Conservation (phyloP, 2,797 vertebrate species). For the Schizothorax lantsangensis region DNA sequence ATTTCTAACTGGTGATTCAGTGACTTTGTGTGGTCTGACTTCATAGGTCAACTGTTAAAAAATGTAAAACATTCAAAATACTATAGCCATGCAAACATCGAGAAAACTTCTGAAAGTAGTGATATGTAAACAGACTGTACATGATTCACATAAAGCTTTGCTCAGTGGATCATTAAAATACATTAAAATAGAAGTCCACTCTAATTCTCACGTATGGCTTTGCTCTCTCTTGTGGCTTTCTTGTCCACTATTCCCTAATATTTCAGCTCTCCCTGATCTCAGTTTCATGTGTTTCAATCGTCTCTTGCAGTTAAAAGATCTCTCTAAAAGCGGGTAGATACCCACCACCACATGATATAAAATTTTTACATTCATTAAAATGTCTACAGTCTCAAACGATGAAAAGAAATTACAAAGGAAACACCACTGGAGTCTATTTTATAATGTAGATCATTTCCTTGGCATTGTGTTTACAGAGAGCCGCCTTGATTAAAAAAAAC, state of each 20-base stretch:
- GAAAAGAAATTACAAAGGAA: neutral
- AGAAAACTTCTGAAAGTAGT: conserved; percentile 19
- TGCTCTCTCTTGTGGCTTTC: conserved; percentile 70
- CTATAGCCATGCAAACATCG: conserved; percentile 30
- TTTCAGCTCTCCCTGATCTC: conserved; percentile 16
- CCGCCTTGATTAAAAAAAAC: neutral
- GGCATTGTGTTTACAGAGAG: conserved; percentile 28
- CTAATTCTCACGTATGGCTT: conserved; percentile 76
- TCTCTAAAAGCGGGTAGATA: neutral
- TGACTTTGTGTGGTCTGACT: conserved; percentile 16
- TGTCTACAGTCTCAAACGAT: neutral
- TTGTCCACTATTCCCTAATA: neutral
- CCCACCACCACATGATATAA: neutral
- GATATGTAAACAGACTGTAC: conserved; percentile 40
- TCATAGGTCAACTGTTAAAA: conserved; percentile 1
- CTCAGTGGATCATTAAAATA: conserved; percentile 28
- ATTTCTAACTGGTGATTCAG: conserved; percentile 8
- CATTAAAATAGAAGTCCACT: conserved; percentile 50
- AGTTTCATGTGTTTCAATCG: neutral
- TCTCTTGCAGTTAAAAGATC: neutral
- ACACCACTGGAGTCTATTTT: neutral
- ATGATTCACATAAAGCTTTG: conserved; percentile 50
- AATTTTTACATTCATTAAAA: conserved; percentile 16
- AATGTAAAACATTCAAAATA: conserved; percentile 20
- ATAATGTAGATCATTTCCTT: conserved; percentile 36